phyloP scores from a whole-genome alignment of 2,888 invertebrate species.

The Nomada lathburiana region DNA sequence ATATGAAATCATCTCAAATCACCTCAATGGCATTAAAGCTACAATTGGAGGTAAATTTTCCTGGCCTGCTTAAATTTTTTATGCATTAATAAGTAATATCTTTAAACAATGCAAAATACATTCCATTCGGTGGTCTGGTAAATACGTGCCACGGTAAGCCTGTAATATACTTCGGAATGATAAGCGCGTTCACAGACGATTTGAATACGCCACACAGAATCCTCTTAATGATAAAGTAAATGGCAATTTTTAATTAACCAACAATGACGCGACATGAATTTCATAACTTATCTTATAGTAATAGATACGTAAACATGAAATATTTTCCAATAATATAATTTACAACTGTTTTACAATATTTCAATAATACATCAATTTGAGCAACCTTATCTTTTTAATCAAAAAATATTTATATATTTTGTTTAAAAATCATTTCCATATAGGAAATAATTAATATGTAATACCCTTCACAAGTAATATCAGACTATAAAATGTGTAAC shows the following conservation, averaged over 20 bases:
- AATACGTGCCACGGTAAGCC: not conserved
- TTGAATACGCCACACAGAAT: constrained; percentile 5
- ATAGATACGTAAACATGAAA: not conserved
- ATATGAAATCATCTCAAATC: no score
- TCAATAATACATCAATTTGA: not conserved
- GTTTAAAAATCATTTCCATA: no score
- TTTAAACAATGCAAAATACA: not conserved
- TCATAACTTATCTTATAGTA: not conserved
- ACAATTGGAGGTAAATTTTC: no score
- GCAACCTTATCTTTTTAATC: no score
- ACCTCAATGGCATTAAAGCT: no score
- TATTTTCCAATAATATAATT: not conserved
- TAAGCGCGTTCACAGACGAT: constrained; percentile 17
- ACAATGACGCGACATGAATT: not conserved
- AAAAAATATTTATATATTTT: no score
- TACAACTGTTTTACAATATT: not conserved
- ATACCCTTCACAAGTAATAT: no score
- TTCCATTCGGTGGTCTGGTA: not conserved
- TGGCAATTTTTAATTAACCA: constrained; percentile 9
- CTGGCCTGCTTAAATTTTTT: no score
- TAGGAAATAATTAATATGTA: no score
- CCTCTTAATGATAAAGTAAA: constrained; percentile 13
- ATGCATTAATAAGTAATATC: not conserved
- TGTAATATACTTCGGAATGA: not conserved
- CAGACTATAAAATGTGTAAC: no score